Evolutionary conservation across 1,140 invertebrate genomes (phyloP), one percentile per base, ranked within the genome.

Genomic region (Lineus longissimus): DNA sequence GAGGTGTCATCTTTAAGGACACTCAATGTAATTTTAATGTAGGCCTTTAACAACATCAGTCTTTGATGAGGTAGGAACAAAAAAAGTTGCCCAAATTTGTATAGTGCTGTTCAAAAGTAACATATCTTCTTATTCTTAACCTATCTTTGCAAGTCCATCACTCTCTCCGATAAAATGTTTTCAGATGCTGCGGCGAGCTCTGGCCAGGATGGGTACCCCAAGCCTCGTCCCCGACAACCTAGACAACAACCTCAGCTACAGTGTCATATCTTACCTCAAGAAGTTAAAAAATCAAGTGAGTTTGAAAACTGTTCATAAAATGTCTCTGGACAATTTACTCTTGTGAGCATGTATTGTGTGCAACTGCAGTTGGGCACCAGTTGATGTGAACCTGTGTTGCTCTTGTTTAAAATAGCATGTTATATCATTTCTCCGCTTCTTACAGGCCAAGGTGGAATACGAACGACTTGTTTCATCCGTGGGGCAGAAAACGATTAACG

Each of bases 211-310:
- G 90, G 93, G 93, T 61, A 89, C 90, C 0, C 86, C 89, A n/a
- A 84, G 82, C 64, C 83, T 97, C 47, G 88, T 98, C 57, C 93
- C 94, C 0, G 94, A 97, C 71, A 92, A 88, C 64, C 88, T 94
- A 80, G 95, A 98, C 72, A 95, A 92, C 78, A 91, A 91, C 66
- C 84, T 98, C 33, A 95, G 92, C 70, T 97, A 94, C 76, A 91
- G 89, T 62, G 93, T 98, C 7, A 86, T 95, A 63, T 96, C 93
- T 80, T 95, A 97, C 77, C 83, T 98, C 67, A 98, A 97, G 81
- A 88, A 93, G 76, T 84, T 97, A 64, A 98, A 98, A 84, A 95
- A 95, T 79, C 78, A 81, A 69, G 82, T 83, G 57, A 68, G 70
- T 58, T 63, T n/a, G 30, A 43, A 15, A 2, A 58, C 27, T 56